These are phyloP conservation scores for Aptenodytes forsteri DNA, from an alignment of 2,113 vertebrate genomes.

Conservation along the genomic window DNA sequence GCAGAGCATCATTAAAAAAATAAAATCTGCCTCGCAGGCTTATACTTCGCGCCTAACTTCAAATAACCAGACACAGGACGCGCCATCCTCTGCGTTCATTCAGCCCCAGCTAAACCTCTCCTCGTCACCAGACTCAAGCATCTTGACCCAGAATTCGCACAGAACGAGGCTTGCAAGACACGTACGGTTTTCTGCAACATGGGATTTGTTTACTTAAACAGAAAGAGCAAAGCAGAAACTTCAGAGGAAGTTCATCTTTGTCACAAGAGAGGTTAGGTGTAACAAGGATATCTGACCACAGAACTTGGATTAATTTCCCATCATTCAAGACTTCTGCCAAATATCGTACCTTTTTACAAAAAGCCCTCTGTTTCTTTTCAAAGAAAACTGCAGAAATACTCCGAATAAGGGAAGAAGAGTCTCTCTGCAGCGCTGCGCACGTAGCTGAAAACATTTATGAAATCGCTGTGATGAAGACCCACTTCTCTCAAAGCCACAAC, in stretches of 20 bases:
- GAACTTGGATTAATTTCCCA: neutral
- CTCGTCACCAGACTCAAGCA: neutral
- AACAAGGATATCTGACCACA: neutral
- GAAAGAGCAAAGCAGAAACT: neutral
- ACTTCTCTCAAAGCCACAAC: neutral
- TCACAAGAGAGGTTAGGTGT: neutral
- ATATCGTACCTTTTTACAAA: neutral
- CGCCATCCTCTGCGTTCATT: neutral
- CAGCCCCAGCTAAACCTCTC: neutral
- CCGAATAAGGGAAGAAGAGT: neutral
- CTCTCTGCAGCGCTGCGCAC: neutral
- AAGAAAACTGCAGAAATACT: neutral
- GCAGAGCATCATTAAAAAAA: neutral
- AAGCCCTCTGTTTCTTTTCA: neutral
- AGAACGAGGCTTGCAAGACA: neutral
- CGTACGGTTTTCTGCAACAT: fast-evolving
- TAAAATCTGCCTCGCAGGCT: neutral
- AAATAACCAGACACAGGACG: neutral
- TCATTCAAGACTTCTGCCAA: neutral
- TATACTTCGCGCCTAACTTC: fast-evolving
- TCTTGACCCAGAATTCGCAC: neutral
- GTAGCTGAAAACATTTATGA: neutral
- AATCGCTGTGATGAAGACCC: fast-evolving
- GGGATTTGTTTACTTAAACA: neutral
- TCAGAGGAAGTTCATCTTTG: fast-evolving